These are phyloP conservation scores for Ceuthmochares aereus DNA, from an alignment of 2,113 vertebrate species.

Conservation along the genomic window DNA sequence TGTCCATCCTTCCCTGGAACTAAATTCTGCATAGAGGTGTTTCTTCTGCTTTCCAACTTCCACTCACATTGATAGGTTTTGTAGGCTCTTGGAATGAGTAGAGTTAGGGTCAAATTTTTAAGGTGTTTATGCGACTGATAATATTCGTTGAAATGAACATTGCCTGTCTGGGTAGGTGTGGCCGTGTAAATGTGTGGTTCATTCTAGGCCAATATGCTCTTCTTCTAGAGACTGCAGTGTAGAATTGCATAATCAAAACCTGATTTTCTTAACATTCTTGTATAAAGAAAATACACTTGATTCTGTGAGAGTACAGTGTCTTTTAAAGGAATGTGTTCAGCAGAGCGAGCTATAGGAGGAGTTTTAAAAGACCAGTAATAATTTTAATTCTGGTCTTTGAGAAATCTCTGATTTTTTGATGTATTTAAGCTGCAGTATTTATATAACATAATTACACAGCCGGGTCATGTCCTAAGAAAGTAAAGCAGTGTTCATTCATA, in stretches of 20 bases:
- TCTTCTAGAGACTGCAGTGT: not conserved
- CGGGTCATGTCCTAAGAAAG: not conserved
- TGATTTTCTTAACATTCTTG: not conserved
- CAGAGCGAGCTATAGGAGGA: not conserved
- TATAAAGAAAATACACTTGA: not conserved
- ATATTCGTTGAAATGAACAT: not conserved
- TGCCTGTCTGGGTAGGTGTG: not conserved
- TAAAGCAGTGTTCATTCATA: not conserved
- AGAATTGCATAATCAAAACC: not conserved
- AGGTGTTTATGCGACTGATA: not conserved
- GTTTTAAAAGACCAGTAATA: not conserved
- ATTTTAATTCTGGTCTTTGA: not conserved
- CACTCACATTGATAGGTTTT: not conserved
- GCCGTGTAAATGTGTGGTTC: not conserved
- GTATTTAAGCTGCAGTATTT: not conserved
- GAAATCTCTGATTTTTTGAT: not conserved
- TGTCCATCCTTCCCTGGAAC: not conserved
- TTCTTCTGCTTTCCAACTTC: not conserved
- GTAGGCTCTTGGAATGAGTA: not conserved
- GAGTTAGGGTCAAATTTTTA: not conserved
- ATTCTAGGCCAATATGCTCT: not conserved
- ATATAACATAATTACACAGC: not conserved
- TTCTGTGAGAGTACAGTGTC: conserved; percentile 2
- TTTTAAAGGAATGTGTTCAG: not conserved
- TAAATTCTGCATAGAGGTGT: not conserved